These are phyloP conservation scores for Coregonus suidteri DNA, from an alignment of 2,797 vertebrate genomes.

Conservation along the genomic window DNA sequence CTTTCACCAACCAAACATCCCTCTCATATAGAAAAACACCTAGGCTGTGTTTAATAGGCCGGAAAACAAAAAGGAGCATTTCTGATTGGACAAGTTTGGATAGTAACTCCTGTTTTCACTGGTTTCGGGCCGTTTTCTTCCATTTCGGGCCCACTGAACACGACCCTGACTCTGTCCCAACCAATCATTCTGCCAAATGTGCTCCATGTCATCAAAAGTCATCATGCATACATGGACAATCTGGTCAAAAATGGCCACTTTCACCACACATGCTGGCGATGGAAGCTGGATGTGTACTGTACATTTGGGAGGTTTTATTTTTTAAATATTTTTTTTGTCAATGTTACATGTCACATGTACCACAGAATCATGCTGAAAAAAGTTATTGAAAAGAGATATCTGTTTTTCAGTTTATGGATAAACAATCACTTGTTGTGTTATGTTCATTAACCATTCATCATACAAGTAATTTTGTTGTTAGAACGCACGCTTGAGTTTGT, in stretches of 20 bases:
- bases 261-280: slow-evolving; percentile 3
- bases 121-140: too few relatives aligned
- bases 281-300: background rate
- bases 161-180: too few relatives aligned
- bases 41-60: too few relatives aligned
- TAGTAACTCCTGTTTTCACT: too few relatives aligned
- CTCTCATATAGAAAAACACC: background rate
- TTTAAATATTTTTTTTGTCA: background rate
- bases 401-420: background rate
- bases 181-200: background rate
- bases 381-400: too few relatives aligned
- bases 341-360: background rate
- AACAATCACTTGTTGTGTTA: too few relatives aligned
- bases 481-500: too few relatives aligned
- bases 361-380: slow-evolving; percentile 8
- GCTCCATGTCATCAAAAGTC: background rate
- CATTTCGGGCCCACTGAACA: too few relatives aligned
- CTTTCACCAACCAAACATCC: background rate
- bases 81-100: too few relatives aligned
- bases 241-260: background rate
- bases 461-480: too few relatives aligned
- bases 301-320: background rate
- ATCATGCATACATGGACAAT: background rate
- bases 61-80: too few relatives aligned
- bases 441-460: too few relatives aligned